Conservation (phyloP, 2,888 invertebrate species). For the Drosophila macrothrix region DNA sequence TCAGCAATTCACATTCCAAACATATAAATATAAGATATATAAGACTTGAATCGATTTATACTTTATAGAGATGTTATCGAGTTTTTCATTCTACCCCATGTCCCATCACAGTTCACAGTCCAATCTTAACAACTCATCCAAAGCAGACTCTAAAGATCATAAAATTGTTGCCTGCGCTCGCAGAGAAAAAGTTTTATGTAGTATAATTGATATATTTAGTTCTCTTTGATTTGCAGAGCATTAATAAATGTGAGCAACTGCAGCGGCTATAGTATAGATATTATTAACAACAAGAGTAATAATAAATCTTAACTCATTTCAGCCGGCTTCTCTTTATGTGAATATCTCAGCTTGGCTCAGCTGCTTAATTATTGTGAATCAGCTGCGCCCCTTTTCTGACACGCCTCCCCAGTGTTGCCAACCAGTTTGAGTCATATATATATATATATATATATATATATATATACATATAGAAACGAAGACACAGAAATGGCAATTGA, state of each 20-base stretch:
- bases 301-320: slow-evolving; percentile 36
- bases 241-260: slow-evolving; percentile 35
- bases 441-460: neutral
- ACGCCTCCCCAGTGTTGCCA: slow-evolving; percentile 23
- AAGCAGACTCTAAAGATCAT: neutral
- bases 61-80: neutral
- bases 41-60: neutral
- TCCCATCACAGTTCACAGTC: neutral
- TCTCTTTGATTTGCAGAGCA: neutral
- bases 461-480: slow-evolving; percentile 5
- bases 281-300: neutral
- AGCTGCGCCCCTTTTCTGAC: slow-evolving; percentile 5
- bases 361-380: slow-evolving; percentile 45
- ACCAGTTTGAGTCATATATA: slow-evolving; percentile 51
- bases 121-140: neutral
- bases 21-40: neutral
- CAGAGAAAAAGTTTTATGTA: neutral
- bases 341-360: slow-evolving; percentile 25
- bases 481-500: slow-evolving; percentile 41
- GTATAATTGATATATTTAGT: neutral
- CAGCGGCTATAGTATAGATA: slow-evolving; percentile 2
- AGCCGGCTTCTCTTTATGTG: slow-evolving; percentile 36
- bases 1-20: neutral
- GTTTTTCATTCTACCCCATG: neutral
- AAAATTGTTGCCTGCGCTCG: neutral